Conservation (phyloP, 2,888 invertebrate species). For the Strigamia crassipes region DNA sequence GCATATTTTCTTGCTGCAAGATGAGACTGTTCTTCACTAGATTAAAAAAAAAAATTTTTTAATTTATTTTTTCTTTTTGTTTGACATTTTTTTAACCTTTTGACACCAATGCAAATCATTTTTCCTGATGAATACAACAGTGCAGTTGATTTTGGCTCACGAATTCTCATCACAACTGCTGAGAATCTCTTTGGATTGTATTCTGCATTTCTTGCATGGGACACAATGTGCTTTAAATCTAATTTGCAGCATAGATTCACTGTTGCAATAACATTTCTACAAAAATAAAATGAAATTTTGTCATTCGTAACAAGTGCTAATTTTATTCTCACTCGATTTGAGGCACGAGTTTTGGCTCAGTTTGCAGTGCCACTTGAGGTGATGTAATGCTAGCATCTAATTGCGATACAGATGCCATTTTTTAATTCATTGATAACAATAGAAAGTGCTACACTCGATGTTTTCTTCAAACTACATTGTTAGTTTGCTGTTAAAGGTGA, state of each 20-base stretch:
- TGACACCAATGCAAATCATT: conserved; percentile 21
- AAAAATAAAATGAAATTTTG: not conserved
- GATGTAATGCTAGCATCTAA: not conserved
- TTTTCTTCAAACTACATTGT: not conserved
- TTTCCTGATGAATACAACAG: conserved; percentile 7
- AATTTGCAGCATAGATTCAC: conserved; percentile 7
- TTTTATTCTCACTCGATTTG: not conserved
- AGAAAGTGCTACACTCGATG: not conserved
- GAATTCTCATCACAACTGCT: conserved; percentile 22
- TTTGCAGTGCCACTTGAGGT: not conserved
- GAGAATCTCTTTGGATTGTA: conserved; percentile 16
- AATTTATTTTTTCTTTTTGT: too few relatives aligned
- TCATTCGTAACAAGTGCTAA: too few relatives aligned
- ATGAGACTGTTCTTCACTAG: conserved; percentile 74
- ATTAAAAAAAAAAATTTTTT: too few relatives aligned
- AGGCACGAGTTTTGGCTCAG: not conserved
- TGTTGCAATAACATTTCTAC: conserved; percentile 9
- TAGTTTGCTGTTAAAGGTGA: too few relatives aligned
- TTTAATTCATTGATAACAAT: not conserved
- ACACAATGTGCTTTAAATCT: conserved; percentile 2
- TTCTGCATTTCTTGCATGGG: conserved; percentile 23
- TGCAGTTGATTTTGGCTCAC: conserved; percentile 15
- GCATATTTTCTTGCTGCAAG: conserved; percentile 80
- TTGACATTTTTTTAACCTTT: conserved; percentile 14
- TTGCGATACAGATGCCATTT: not conserved